Base-by-base conservation (phyloP, 2,113 vertebrate species). In the Ellobius talpinus region DNA sequence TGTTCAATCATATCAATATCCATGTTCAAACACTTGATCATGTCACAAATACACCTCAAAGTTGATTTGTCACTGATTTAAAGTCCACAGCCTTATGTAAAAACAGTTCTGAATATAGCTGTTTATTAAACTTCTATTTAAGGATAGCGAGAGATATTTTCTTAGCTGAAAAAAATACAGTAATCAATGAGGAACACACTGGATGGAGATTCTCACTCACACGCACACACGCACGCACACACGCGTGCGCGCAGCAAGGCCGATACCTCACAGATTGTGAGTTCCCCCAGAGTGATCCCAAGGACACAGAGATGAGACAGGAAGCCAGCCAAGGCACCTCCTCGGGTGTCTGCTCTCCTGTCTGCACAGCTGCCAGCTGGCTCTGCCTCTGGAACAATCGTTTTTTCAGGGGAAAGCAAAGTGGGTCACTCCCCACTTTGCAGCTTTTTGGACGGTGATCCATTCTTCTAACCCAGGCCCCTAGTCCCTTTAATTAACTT, bases 331-430 rank as follows among this genome's bases (percentile, higher is more conserved):
- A 42, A 93, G 52, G 17, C 42, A 61, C 21, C 72, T 29, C 65
- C 73, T 72, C 82, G 86, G 77, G 95, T 93, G 87, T 68, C 70
- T 2, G 68, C 13, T 26, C 87, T 45, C 68, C 50, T 23, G 47
- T 42, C 84, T 77, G 63, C 26, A n/a, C 63, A 85, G 55, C 14
- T 61, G 91, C 96, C 97, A 93, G 79, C 78, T 9, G 82, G 87
- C 61, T 50, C 12, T 63, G 89, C 55, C 42, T 45, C 77, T 50
- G 79, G 72, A 89, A 93, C 95, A 97, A 92, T 47, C 0, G n/a
- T 82, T 63, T 89, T 58, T 92, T 86, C 42, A 95, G 84, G 84
- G 96, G 33, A 58, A 87, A 98, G 94, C 61, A 85, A 93, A 95
- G 29, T 5, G 52, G n/a, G 68, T 89, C 97, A 97, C 76, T 93